phyloP scores from a whole-genome alignment of 2,888 invertebrate genomes.

The Hirtodrosophila confusa region DNA sequence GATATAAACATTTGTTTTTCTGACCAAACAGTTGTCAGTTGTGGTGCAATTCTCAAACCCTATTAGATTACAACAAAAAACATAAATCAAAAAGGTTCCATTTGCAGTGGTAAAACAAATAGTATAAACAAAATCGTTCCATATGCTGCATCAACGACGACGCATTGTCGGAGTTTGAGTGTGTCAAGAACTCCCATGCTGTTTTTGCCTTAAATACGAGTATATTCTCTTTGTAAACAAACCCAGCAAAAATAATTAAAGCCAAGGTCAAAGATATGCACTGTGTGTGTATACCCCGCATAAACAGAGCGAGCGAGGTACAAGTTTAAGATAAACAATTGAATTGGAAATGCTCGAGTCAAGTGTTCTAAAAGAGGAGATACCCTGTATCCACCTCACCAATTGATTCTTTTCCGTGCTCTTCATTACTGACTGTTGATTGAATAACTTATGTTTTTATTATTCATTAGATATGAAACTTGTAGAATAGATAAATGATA shows the following conservation, averaged over 20 bases:
- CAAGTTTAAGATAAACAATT: slow-evolving; percentile 51
- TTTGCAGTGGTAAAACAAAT: slow-evolving; percentile 9
- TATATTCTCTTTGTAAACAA: slow-evolving; percentile 45
- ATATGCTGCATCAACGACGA: slow-evolving; percentile 2
- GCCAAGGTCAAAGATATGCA: slow-evolving; percentile 61
- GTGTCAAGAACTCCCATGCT: slow-evolving; percentile 67
- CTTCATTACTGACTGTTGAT: too few species aligned
- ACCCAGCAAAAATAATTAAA: slow-evolving; percentile 55
- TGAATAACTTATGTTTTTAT: too few species aligned
- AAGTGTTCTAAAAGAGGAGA: too few species aligned
- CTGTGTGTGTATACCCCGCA: slow-evolving; percentile 32
- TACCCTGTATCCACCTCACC: too few species aligned
- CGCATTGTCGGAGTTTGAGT: slow-evolving; percentile 36
- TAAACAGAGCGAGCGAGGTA: slow-evolving; percentile 17
- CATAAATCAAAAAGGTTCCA: slow-evolving; percentile 31
- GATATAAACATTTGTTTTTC: slow-evolving; percentile 11
- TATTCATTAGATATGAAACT: too few species aligned
- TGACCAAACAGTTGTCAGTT: slow-evolving; percentile 9
- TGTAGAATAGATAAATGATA: too few species aligned
- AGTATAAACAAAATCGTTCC: slow-evolving; percentile 5
- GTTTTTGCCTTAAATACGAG: slow-evolving; percentile 22
- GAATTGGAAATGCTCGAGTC: slow-evolving; percentile 9
- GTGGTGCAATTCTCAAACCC: slow-evolving; percentile 9
- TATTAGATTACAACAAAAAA: slow-evolving; percentile 25
- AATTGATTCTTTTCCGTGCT: too few species aligned